Evolutionary conservation across 2,113 vertebrate species (phyloP).

Genomic region (Crotophaga sulcirostris): DNA sequence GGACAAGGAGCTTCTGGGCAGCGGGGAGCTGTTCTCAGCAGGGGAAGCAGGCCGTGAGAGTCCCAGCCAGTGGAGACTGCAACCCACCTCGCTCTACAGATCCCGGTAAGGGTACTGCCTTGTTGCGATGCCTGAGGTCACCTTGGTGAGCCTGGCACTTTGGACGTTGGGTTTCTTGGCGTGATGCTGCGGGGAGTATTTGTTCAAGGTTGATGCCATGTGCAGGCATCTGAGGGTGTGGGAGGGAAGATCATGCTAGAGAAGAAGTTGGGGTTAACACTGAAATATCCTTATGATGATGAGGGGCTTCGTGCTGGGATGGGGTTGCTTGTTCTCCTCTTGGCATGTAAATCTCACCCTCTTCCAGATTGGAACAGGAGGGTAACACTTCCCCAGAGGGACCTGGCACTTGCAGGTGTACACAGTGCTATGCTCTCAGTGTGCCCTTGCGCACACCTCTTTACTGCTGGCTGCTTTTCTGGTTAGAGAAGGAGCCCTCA

Average conservation of each 20-base stretch:
- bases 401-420: accelerated
- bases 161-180: not conserved
- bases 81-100: not conserved
- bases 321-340: not conserved
- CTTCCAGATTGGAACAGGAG: not conserved
- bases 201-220: not conserved
- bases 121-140: not conserved
- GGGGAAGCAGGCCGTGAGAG: not conserved
- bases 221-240: not conserved
- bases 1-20: not conserved
- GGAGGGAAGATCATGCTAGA: not conserved
- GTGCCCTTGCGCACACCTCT: accelerated
- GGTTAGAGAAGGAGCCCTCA: not conserved
- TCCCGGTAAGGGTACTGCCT: constrained; percentile 34
- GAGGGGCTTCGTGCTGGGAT: not conserved
- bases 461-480: not conserved
- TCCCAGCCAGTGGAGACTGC: not conserved
- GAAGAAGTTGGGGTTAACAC: not conserved
- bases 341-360: not conserved
- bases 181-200: not conserved
- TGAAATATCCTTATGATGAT: not conserved
- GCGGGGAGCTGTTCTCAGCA: not conserved
- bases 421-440: accelerated
- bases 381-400: not conserved
- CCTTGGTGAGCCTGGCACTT: not conserved